Evolutionary conservation across 2,113 vertebrate species (phyloP).

Genomic region (Guaruba guarouba): DNA sequence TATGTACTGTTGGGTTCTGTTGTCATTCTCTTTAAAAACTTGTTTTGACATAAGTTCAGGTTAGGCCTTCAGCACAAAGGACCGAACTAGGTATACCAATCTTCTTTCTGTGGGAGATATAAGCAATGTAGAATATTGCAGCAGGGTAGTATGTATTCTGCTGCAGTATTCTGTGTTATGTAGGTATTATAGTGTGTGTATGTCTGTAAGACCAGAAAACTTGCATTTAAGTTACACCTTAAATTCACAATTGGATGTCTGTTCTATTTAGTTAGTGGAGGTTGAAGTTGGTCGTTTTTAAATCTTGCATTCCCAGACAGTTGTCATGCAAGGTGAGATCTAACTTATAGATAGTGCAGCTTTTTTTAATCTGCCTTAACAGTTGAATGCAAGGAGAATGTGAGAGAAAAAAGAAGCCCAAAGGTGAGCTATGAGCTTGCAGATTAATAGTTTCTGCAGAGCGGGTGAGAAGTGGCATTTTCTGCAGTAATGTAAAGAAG

Average conservation of each 20-base stretch:
- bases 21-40: neutral
- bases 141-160: neutral
- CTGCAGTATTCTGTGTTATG: neutral
- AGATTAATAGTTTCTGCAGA: neutral
- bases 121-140: neutral
- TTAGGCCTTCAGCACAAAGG: neutral
- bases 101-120: rapidly evolving
- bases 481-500: neutral
- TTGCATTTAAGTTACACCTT: neutral
- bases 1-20: neutral
- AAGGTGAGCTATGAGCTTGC: neutral
- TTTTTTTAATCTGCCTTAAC: neutral
- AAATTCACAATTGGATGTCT: neutral
- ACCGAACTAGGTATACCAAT: neutral
- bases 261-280: neutral
- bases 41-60: neutral
- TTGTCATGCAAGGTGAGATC: neutral
- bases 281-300: neutral
- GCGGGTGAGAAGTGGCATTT: neutral
- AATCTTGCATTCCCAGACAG: neutral
- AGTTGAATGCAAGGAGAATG: neutral
- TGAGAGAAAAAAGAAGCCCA: neutral
- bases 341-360: neutral
- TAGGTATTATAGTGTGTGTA: neutral
- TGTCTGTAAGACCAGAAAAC: neutral